Base-by-base conservation (phyloP, 2,797 vertebrate genomes). In the Hippocampus kuda region DNA sequence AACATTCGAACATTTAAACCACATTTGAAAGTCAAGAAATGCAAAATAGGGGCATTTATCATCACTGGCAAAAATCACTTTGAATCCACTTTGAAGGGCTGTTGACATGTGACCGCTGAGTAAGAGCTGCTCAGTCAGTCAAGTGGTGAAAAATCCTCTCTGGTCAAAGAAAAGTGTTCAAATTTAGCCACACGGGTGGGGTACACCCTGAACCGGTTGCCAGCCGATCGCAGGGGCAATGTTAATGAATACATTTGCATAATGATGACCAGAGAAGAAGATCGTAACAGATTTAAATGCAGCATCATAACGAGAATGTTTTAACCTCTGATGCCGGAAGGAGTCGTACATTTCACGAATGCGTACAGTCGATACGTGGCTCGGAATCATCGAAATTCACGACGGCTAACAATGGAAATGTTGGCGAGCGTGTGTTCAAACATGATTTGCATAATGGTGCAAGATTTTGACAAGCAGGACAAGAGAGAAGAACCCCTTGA, bases 361-460 rank as follows among this genome's bases (percentile, higher is more conserved):
- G 65, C 1, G 15, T 75, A 78, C 67, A 75, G 42, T 60, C 72
- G 66, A 69, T 72, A 41, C 42, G 10, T 59, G 77, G 81, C 78
- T 83, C 71, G 79, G 68, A 81, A 79, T 83, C 82, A 81, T 78
- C 41, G 76, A 70, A 77, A 81, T 82, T 82, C 75, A 77, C 67
- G 34, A 42, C 65, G 73, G 77, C 81, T 72, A 76, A 82, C 73
- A 70, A 83, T 86, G 84, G 83, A 84, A 88, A 87, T 89, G 78
- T 81, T 71, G 27, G 73, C 75, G 77, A 82, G 77, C 79, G 80
- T 83, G 79, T 87, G 85, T 87, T 88, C 86, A 81, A 81, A 84
- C 60, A 49, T 70, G 76, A 88, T 90, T 89, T 89, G 84, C 88
- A 90, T 90, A 89, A 88, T 88, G 79, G 80, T 80, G 83, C 83